These are phyloP conservation scores for Synanthedon andrenaeformis DNA, from an alignment of 2,888 invertebrate genomes.

Conservation along the genomic window DNA sequence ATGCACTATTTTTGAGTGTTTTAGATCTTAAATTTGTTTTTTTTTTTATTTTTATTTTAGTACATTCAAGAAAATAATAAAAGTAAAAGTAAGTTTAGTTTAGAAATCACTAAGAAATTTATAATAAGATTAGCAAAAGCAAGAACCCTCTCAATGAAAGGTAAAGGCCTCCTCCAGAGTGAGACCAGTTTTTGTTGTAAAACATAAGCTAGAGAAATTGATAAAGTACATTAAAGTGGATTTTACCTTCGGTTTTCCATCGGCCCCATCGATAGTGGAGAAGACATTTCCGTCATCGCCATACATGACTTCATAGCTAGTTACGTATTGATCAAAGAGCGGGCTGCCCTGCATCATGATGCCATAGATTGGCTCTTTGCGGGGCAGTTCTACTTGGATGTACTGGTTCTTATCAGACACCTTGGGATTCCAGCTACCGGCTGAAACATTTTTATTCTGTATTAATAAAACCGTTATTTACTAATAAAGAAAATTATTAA, in stretches of 20 bases:
- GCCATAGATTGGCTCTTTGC: conserved; percentile 79
- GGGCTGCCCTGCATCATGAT: conserved; percentile 79
- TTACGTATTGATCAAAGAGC: conserved; percentile 78
- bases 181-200: too few relatives aligned
- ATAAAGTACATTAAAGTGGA: too few relatives aligned
- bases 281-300: conserved; percentile 75
- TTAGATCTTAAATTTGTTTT: too few relatives aligned
- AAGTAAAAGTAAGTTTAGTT: too few relatives aligned
- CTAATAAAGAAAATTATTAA: not conserved
- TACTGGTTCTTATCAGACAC: conserved; percentile 73
- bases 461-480: not conserved
- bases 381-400: conserved; percentile 76
- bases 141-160: too few relatives aligned
- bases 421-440: conserved; percentile 79
- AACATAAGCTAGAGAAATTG: too few relatives aligned
- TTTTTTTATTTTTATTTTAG: too few relatives aligned
- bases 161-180: too few relatives aligned
- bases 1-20: too few relatives aligned
- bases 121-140: too few relatives aligned
- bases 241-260: conserved; percentile 64
- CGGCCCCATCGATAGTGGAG: conserved; percentile 68
- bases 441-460: conserved; percentile 19
- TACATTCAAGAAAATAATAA: too few relatives aligned
- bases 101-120: too few relatives aligned
- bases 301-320: conserved; percentile 79